These are phyloP conservation scores for Brachypteracias leptosomus DNA, from an alignment of 2,113 vertebrate genomes.

Conservation along the genomic window DNA sequence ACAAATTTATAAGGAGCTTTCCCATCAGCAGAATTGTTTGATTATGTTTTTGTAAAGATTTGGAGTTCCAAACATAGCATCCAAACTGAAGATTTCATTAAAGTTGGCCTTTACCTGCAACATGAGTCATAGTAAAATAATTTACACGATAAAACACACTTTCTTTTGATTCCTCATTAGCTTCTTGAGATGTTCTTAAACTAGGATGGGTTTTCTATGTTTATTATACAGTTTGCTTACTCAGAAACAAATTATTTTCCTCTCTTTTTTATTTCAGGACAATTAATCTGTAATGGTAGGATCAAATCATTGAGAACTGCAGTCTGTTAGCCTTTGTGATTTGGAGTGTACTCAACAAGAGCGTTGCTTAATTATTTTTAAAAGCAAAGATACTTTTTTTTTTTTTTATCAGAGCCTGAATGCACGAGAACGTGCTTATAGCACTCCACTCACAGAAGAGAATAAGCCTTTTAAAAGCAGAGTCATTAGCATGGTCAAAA, in stretches of 20 bases:
- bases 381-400: not conserved
- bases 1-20: not conserved
- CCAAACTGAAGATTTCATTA: not conserved
- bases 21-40: not conserved
- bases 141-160: not conserved
- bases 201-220: not conserved
- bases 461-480: not conserved
- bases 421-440: not conserved
- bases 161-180: not conserved
- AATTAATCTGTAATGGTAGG: not conserved
- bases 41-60: not conserved
- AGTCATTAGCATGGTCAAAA: not conserved
- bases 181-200: not conserved
- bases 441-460: not conserved
- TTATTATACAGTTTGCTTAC: not conserved
- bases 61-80: not conserved
- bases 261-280: not conserved
- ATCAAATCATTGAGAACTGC: not conserved
- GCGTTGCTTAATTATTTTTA: not conserved
- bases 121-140: not conserved
- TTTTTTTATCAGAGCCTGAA: not conserved
- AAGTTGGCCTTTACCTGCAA: not conserved
- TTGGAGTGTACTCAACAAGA: not conserved
- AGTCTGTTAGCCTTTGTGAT: slow-evolving; percentile 37
- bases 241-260: not conserved